Base-by-base conservation (phyloP, 2,888 invertebrate species). In the Drosophila meridionalis region DNA sequence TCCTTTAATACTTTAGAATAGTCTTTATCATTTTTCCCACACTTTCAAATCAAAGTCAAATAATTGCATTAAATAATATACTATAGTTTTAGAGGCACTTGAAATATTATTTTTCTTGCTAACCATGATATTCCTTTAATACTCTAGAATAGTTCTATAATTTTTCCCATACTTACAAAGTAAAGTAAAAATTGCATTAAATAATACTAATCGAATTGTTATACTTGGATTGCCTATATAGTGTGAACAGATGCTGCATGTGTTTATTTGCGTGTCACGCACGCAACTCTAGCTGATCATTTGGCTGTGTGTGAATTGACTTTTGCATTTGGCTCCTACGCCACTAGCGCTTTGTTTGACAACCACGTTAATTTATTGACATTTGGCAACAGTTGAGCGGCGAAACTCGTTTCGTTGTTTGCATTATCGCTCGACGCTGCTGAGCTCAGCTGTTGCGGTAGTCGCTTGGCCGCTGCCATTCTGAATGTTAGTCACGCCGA, bases 281-380 rank as follows among this genome's bases (percentile, higher is more conserved):
- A 28, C 34, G 11, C 62, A 52, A 43, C 61, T 50, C 62, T 43
- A 43, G 62, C 11, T 30, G 26, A 14, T 30, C 36, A 42, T 28
- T 47, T 59, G 52, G 52, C 53, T 72, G 58, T 66, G 59, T 64
- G 59, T 64, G 64, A 56, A 65, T 55, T 65, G 53, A 14, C 47
- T 47, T 56, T 72, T 76, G 78, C 80, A 70, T 74, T 69, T 68
- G 50, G 71, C 76, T 84, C 81, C 89, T 88, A 88, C 89, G 83
- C 83, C 20, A 52, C 52, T 69, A 80, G 73, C 53, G 83, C 70
- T 73, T 74, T 81, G 74, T 60, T 74, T 81, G 74, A 74, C 78
- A 81, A 80, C 63, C 57, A 87, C 65, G 82, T 84, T 84, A 78
- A 74, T 86, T 88, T 84, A 84, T 84, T 84, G 84, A 84, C 84